Evolutionary conservation across 2,888 invertebrate species (phyloP).

Genomic region (Hartigia nigra): DNA sequence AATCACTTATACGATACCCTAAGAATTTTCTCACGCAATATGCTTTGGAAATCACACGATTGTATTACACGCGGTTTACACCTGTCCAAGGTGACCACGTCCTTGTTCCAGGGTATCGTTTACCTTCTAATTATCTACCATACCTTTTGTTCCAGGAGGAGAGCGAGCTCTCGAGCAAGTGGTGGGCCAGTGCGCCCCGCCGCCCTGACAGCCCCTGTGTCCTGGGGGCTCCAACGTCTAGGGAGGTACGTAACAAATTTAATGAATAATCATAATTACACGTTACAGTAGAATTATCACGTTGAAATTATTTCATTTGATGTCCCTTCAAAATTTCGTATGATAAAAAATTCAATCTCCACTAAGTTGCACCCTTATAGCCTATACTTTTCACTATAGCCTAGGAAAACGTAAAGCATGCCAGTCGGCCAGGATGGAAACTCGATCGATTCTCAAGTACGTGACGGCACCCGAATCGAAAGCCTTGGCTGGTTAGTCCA

Average conservation of each 20-base stretch:
- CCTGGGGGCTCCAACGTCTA: slow-evolving; percentile 64
- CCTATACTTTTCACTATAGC: not conserved
- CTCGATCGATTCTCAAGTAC: slow-evolving; percentile 46
- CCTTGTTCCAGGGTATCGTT: not conserved
- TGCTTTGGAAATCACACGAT: not conserved
- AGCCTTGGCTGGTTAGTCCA: slow-evolving; percentile 26
- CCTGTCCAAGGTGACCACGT: not conserved
- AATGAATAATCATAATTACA: not conserved
- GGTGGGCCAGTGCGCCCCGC: slow-evolving; percentile 76
- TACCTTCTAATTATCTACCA: not conserved
- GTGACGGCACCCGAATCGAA: slow-evolving; percentile 56
- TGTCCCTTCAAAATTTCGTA: not conserved
- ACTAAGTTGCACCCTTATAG: not conserved
- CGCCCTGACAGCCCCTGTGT: slow-evolving; percentile 69
- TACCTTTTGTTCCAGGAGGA: slow-evolving; percentile 73
- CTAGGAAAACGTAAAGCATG: slow-evolving; percentile 13
- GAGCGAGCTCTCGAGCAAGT: slow-evolving; percentile 75
- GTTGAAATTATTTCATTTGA: not conserved
- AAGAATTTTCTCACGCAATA: not conserved
- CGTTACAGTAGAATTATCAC: not conserved
- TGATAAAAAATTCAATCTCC: not conserved
- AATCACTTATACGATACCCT: not conserved
- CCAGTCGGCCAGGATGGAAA: slow-evolving; percentile 48
- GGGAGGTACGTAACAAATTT: slow-evolving; percentile 50
- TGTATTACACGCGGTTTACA: not conserved